phyloP scores from a whole-genome alignment of 1,140 invertebrate species.

The Apolygus lucorum region DNA sequence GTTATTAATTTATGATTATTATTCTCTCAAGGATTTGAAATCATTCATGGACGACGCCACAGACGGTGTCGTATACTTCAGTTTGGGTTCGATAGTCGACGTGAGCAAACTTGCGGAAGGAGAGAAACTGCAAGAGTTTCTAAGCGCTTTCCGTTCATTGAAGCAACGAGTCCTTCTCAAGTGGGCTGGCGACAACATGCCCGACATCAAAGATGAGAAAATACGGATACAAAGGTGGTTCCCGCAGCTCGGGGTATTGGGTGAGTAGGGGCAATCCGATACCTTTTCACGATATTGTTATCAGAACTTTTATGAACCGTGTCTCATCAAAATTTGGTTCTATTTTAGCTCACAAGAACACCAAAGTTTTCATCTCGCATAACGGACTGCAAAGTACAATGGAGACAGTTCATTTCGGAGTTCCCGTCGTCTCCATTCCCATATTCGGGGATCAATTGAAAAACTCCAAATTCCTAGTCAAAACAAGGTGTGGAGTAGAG shows the following conservation, averaged over 20 bases:
- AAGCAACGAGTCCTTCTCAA: not conserved
- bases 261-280: too few relatives aligned
- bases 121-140: not conserved
- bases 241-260: not conserved
- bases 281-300: too few relatives aligned
- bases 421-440: conserved; percentile 59
- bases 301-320: too few relatives aligned
- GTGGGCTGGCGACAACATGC: not conserved
- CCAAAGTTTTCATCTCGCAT: conserved; percentile 54
- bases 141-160: not conserved
- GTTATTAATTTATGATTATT: too few relatives aligned
- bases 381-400: conserved; percentile 59
- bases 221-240: not conserved
- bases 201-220: not conserved
- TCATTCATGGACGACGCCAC: not conserved
- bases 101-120: not conserved
- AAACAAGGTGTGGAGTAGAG: too few relatives aligned
- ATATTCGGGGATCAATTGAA: conserved; percentile 52
- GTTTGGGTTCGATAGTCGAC: not conserved
- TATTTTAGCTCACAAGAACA: conserved; percentile 31
- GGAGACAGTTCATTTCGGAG: conserved; percentile 58
- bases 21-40: not conserved
- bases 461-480: conserved; percentile 39
- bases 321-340: too few relatives aligned
- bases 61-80: not conserved